Evolutionary conservation across 2,888 invertebrate genomes (phyloP).

Genomic region (Plagodis pulveraria): DNA sequence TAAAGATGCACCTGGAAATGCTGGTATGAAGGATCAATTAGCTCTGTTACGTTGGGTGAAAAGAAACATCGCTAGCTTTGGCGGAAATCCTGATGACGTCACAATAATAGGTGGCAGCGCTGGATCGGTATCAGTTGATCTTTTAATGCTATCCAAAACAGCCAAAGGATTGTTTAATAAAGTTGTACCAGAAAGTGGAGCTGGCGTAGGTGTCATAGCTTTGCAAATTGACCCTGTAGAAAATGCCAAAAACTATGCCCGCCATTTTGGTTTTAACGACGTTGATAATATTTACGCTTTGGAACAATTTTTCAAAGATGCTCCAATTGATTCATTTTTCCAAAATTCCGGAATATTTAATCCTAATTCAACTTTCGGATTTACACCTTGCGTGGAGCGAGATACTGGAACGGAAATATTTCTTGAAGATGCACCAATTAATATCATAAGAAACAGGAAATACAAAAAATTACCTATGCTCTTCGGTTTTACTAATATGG

Average conservation of each 20-base stretch:
- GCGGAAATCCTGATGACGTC: constrained; percentile 60
- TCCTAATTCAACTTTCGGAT: constrained; percentile 43
- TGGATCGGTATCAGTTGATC: constrained; percentile 52
- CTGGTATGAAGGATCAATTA: constrained; percentile 62
- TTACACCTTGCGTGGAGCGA: constrained; percentile 49
- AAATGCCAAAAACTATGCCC: constrained; percentile 49
- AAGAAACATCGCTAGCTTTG: constrained; percentile 55
- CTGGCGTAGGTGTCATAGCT: constrained; percentile 44
- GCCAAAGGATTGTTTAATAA: constrained; percentile 53
- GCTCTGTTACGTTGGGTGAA: constrained; percentile 58
- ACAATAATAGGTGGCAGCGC: constrained; percentile 56
- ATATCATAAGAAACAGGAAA: constrained; percentile 48
- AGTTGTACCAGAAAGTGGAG: constrained; percentile 58
- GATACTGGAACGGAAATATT: constrained; percentile 41
- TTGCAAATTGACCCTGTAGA: constrained; percentile 52
- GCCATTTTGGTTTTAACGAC: constrained; percentile 42
- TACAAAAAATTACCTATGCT: constrained; percentile 54
- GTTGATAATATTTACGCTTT: constrained; percentile 51
- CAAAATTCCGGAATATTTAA: constrained; percentile 33
- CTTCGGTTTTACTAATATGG: constrained; percentile 57
- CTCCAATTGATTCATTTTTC: constrained; percentile 45
- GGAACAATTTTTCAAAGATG: constrained; percentile 56
- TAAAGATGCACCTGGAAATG: constrained; percentile 55
- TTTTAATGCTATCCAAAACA: constrained; percentile 52
- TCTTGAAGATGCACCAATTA: constrained; percentile 50